Evolutionary conservation across 1,140 invertebrate species (phyloP).

Genomic region (Hetaerina americana): DNA sequence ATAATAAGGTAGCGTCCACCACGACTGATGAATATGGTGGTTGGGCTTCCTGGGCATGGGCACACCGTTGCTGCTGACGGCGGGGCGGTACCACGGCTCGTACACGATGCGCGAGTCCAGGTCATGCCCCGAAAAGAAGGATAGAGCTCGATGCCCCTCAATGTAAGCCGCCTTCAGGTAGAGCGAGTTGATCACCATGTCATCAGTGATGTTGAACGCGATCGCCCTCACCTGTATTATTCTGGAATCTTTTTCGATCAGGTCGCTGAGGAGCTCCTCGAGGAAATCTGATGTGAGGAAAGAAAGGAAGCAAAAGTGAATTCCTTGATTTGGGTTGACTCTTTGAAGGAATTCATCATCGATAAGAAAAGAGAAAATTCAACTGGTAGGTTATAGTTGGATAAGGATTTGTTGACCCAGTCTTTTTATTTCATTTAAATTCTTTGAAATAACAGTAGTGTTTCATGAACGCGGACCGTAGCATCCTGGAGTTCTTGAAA

Average conservation of each 20-base stretch:
- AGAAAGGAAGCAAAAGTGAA: not conserved
- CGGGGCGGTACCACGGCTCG: not conserved
- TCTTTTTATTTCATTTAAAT: no score
- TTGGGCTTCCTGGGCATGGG: not conserved
- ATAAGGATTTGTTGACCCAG: no score
- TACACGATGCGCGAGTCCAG: not conserved
- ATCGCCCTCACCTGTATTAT: not conserved
- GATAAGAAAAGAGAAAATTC: not conserved
- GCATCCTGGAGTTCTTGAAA: no score
- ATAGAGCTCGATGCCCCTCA: not conserved
- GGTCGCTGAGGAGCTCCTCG: not conserved
- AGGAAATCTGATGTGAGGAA: not conserved
- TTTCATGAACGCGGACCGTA: no score
- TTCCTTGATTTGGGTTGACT: not conserved
- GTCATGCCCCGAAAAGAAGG: not conserved
- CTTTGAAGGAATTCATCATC: not conserved
- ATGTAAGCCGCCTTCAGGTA: not conserved
- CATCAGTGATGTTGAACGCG: not conserved
- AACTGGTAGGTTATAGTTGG: not conserved
- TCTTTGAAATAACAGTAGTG: no score
- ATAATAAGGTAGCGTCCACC: conserved; percentile 71
- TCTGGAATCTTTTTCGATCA: not conserved
- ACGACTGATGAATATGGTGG: conserved; percentile 43
- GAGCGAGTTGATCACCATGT: not conserved
- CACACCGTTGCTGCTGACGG: not conserved